These are phyloP conservation scores for Eriocheir sinensis DNA, from an alignment of 1,140 invertebrate genomes.

Conservation along the genomic window DNA sequence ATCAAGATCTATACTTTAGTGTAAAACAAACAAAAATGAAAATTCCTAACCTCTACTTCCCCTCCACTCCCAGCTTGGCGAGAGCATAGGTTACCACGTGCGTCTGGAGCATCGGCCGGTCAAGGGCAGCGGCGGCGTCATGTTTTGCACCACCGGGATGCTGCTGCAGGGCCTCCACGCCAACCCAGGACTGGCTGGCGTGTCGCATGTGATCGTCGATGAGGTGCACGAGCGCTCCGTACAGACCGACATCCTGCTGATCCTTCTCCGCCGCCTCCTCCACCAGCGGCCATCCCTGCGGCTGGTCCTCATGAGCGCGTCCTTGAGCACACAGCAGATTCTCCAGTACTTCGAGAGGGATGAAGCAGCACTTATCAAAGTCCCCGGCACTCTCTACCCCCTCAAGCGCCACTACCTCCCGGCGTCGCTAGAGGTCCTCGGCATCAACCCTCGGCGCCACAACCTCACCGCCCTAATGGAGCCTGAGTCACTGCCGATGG, in stretches of 20 bases:
- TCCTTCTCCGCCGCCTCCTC: constrained; percentile 90
- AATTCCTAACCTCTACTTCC: not conserved
- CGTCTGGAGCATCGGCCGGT: constrained; percentile 79
- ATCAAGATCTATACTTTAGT: not conserved
- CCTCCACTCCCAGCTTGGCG: constrained; percentile 84
- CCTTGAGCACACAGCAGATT: constrained; percentile 88
- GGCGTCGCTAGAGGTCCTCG: not conserved
- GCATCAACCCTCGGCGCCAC: constrained; percentile 39
- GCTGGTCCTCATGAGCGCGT: constrained; percentile 94
- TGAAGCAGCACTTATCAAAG: constrained; percentile 39
- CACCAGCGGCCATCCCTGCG: constrained; percentile 88
- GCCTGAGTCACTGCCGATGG: constrained; percentile 82
- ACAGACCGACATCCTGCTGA: constrained; percentile 90
- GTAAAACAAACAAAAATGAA: not conserved
- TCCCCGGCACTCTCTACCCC: constrained; percentile 67
- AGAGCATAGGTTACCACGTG: constrained; percentile 93
- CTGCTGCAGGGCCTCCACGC: constrained; percentile 90
- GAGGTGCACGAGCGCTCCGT: constrained; percentile 93
- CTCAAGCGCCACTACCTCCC: constrained; percentile 75
- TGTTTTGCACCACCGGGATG: constrained; percentile 96
- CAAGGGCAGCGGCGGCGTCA: constrained; percentile 81
- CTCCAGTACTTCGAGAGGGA: constrained; percentile 89
- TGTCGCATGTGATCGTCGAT: constrained; percentile 92
- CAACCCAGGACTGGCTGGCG: constrained; percentile 87
- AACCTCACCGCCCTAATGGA: constrained; percentile 36